Evolutionary conservation across 2,797 vertebrate genomes (phyloP).

Genomic region (Strix occidentalis): DNA sequence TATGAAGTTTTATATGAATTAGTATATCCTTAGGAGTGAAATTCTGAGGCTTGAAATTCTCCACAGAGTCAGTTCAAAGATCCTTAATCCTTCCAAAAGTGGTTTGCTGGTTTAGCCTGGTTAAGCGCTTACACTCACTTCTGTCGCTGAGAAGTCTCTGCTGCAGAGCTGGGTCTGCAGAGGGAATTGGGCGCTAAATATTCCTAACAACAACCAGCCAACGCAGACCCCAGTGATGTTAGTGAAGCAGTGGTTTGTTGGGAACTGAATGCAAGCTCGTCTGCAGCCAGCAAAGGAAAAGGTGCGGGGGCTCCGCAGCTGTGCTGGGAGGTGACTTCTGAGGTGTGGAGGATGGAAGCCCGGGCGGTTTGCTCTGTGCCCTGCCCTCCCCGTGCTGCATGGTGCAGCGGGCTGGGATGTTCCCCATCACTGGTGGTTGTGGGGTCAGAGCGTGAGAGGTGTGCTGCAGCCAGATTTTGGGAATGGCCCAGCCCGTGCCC

Average conservation of each 20-base stretch:
- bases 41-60: background rate
- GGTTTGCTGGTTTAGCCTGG: background rate
- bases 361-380: fast-evolving
- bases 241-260: background rate
- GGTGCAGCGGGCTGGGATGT: no score
- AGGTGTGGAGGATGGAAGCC: no score
- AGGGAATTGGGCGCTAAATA: no score
- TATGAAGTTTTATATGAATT: background rate
- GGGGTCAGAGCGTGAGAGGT: background rate
- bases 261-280: no score
- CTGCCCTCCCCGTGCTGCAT: fast-evolving
- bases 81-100: background rate
- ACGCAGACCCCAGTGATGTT: fast-evolving
- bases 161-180: background rate
- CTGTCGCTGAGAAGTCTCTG: background rate
- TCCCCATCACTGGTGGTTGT: no score
- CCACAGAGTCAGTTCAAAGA: background rate
- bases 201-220: background rate
- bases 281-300: background rate
- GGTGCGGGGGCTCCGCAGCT: background rate
- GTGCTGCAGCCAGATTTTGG: no score
- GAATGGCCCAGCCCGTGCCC: background rate
- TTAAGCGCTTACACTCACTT: background rate
- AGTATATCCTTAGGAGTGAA: background rate
- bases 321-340: background rate